Evolutionary conservation across 2,113 vertebrate genomes (phyloP), one percentile per base, ranked within the genome.

Genomic region (Eclectus roratus): DNA sequence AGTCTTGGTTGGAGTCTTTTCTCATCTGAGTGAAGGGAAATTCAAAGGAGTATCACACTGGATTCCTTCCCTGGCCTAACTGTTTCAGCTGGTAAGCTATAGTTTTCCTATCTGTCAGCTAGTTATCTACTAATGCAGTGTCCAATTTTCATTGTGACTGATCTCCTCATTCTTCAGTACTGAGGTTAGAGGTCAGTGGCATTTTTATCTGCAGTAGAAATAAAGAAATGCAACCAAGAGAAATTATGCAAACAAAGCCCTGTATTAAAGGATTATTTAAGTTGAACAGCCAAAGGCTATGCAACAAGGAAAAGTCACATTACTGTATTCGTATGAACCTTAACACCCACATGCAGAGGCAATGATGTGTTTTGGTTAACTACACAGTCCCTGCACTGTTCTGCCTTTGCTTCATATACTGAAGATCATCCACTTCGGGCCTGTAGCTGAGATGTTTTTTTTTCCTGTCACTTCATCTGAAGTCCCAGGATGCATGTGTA

Each of bases 101-200:
- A 61, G 24, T 64, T 88, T 84, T 94, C 16, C 24, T 80, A 1
- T 39, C 21, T 84, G 49, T 12, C 3, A 4, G n/a, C 17, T 61
- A 61, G 55, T 46, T 88, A 91, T 50, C 60, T 86, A 21, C 27
- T 52, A 70, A 23, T 29, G 4, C 5, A 52, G 47, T 29, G 27
- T 44, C 6, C 70, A 43, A 43, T 90, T 90, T 85, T 90, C 50
- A 35, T 79, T 7, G 18, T 43, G 47, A 58, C 5, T 53, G 24
- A 61, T 9, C 7, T 77, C 28, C 20, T 94, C 5, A 6, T 89
- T 70, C 64, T 47, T 91, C 12, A 56, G 4, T 35, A 65, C 13
- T 0, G 1, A 28, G 16, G 6, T 53, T 60, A 71, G 50, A 63
- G 28, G 31, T 23, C 1, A 2, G 21, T 35, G 11, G 2, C 0